Evolutionary conservation across 2,113 vertebrate species (phyloP), one percentile per base, ranked within the genome.

Genomic region (rat (Rattus norvegicus)): DNA sequence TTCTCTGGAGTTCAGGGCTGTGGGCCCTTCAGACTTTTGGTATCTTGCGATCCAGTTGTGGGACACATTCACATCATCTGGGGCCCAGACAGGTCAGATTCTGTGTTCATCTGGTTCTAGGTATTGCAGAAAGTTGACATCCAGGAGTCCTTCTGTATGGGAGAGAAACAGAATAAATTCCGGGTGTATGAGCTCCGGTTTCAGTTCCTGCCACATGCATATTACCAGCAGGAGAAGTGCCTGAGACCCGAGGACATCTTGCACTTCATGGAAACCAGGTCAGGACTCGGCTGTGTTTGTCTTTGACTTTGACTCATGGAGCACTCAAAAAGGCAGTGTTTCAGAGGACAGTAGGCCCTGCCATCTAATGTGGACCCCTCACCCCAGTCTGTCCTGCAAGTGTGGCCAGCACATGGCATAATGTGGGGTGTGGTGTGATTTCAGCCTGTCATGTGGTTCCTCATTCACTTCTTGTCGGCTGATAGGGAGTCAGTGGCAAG

Each of bases 201-300:
- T 96, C 92, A 98, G 81, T 99, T 99, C 98, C 98, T 99, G 94
- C 99, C 99, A 1, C 95, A 98, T 0, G 98, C 99, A 0, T 99
- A 97, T 56, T 99, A 99, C 97, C 93, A 93, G 75, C 99, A 99
- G 4, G 99, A 99, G 91, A 99, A 99, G 80, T 98, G 98, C 87
- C 96, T 99, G 63, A 98, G 98, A 5, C 99, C 99, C 0, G 94
- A 98, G 56, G 97, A 99, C 93, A 99, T 99, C 95, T 98, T 99
- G 36, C 98, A 70, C 92, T 99, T 99, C 97, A 99, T 99, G 99
- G 99, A 99, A 98, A 99, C 98, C 1, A 99, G 98, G 99, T 99
- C 56, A 93, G 95, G 88, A 84, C 14, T 20, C 39, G 8, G 22
- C 56, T 9, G 0, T 5, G 10, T 75, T 84, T 61, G 13, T 67